phyloP scores from a whole-genome alignment of 2,888 invertebrate species.

The Cheilosia scutellata region DNA sequence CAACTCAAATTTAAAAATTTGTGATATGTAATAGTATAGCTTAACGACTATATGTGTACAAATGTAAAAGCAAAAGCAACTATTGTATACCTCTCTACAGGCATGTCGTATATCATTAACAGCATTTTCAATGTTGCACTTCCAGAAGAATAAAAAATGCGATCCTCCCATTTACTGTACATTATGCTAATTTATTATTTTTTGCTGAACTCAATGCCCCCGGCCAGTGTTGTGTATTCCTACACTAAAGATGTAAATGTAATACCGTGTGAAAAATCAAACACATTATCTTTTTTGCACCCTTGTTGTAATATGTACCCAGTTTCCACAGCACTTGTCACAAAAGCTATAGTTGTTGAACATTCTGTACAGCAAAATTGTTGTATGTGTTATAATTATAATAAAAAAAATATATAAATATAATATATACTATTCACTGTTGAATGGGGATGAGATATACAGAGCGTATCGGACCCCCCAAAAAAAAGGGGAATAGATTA shows the following conservation, averaged over 20 bases:
- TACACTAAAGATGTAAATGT: constrained; percentile 1
- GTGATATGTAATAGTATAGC: no score
- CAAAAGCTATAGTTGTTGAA: not conserved
- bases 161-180: no score
- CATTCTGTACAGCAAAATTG: not conserved
- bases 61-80: no score
- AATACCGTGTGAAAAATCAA: constrained; percentile 35
- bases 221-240: not conserved
- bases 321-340: constrained; percentile 34
- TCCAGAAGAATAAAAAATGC: no score
- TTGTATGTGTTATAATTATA: no score
- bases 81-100: no score
- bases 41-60: no score
- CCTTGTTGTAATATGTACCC: constrained; percentile 22
- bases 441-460: constrained; percentile 12
- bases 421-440: no score
- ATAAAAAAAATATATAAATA: no score
- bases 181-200: not conserved
- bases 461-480: not conserved
- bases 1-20: no score
- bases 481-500: constrained; percentile 1
- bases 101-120: no score
- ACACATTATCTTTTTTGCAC: not conserved
- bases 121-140: no score
- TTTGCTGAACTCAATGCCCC: not conserved